Evolutionary conservation across 2,113 vertebrate species (phyloP), one percentile per base, ranked within the genome.

Genomic region (Hymenochirus boettgeri): DNA sequence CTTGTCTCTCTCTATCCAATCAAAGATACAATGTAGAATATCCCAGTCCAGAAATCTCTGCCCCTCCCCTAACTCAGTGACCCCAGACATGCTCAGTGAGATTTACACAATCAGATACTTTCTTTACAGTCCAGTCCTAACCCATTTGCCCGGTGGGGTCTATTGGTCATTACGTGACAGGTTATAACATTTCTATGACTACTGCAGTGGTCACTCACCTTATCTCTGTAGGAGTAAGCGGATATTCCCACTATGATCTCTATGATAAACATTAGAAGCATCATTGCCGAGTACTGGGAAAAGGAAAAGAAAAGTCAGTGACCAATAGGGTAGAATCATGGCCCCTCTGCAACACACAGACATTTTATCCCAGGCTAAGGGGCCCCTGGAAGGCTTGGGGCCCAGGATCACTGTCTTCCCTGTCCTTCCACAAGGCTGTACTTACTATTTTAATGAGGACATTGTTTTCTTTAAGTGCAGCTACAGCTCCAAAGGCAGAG

Each of bases 401-500:
- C 31, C 31, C 33, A 35, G 10, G 2, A 2, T 13, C 33, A 4
- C 33, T 13, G 3, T 31, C n/a, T n/a, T 9, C 33, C 7, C 33
- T 1, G 11, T 7, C 11, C 15, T 35, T 35, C 33, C 33, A 8
- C 2, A 13, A 13, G 33, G 10, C 10, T 2, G 7, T 8, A 48
- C 54, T 58, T 73, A 78, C 76, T 18, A 55, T 27, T 76, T 76
- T 78, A 29, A 76, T 65, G 63, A 78, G 52, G 5, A 19, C 25
- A 11, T 10, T 27, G 55, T 17, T 74, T 17, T 62, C 45, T 7
- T 48, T 74, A 22, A 73, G 54, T 13, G 72, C 55, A 57, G 73
- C 70, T 52, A 72, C 33, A 48, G 65, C 66, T 5, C 76, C 75
- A 55, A 72, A 71, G n/a, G 59, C 15, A 6, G 75, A 69, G 29